Evolutionary conservation across 2,113 vertebrate genomes (phyloP), one percentile per base, ranked within the genome.

Genomic region (Nerophis lumbriciformis): DNA sequence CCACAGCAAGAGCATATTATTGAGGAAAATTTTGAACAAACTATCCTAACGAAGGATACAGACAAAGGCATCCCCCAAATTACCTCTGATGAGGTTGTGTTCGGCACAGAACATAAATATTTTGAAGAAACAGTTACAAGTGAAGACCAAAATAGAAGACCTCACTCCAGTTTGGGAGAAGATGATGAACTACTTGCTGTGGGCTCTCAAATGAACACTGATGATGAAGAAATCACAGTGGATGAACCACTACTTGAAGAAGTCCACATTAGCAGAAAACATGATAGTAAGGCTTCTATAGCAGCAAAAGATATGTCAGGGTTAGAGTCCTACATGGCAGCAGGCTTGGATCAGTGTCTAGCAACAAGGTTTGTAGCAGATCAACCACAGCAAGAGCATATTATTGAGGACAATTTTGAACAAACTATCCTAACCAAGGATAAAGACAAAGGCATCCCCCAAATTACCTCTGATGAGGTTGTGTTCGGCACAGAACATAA

Each of bases 21-120:
- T 59, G 78, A 84, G 60, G 89, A 90, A 37, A 84, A 50, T 12
- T 50, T 37, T 69, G 84, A 92, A 78, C 69, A 88, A 54, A 63
- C 53, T 15, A 77, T 77, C 70, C 2, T 83, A 63, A 78, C 59
- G 69, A 90, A 70, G 61, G 81, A 77, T 42, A 64, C 56, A 12
- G 48, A 78, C 52, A 83, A 89, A 68, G 87, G 89, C 56, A 63
- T 14, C 16, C 0, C 47, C 12, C 36, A 42, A 47, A 15, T 16
- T 54, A 8, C 50, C 44, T 57, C 39, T 44, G 11, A 44, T 21
- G 10, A 21, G n/a, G 15, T 10, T 13, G 54, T 2, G 11, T 57
- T 57, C 16, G 39, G 39, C 16, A 57, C 16, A 21, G 38, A 44
- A 44, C 55, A 44, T 16, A 44, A 44, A 44, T 6, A 44, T 15